Evolutionary conservation across 1,140 invertebrate genomes (phyloP).

Genomic region (Hycleus phaleratus): DNA sequence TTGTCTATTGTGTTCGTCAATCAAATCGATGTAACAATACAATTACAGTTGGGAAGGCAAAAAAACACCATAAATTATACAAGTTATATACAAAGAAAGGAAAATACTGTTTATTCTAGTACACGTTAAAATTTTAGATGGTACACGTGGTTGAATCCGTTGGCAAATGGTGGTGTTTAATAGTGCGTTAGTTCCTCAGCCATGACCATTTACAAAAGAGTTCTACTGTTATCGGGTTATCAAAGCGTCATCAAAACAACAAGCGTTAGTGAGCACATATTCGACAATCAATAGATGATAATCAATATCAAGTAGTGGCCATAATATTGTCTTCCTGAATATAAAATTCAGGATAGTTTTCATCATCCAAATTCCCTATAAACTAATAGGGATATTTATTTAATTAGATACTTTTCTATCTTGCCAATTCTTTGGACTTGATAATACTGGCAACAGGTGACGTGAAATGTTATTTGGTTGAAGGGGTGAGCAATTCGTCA

Average conservation of each 20-base stretch:
- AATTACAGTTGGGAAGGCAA: too few relatives aligned
- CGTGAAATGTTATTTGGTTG: conserved; percentile 9
- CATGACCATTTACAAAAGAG: too few relatives aligned
- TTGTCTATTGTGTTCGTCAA: too few relatives aligned
- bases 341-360: not conserved
- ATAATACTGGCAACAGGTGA: conserved; percentile 7
- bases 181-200: too few relatives aligned
- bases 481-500: conserved; percentile 28
- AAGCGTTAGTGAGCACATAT: not conserved
- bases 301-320: not conserved
- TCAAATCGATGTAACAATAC: too few relatives aligned
- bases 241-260: not conserved
- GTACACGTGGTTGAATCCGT: too few relatives aligned
- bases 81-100: too few relatives aligned
- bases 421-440: not conserved
- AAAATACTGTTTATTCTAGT: too few relatives aligned
- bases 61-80: too few relatives aligned
- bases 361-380: not conserved
- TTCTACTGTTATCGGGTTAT: too few relatives aligned
- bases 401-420: not conserved
- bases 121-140: too few relatives aligned
- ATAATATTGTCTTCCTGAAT: not conserved
- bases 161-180: too few relatives aligned
- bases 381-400: not conserved
- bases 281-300: not conserved